Evolutionary conservation across 2,888 invertebrate species (phyloP).

Genomic region (Cosmopolites sordidus): DNA sequence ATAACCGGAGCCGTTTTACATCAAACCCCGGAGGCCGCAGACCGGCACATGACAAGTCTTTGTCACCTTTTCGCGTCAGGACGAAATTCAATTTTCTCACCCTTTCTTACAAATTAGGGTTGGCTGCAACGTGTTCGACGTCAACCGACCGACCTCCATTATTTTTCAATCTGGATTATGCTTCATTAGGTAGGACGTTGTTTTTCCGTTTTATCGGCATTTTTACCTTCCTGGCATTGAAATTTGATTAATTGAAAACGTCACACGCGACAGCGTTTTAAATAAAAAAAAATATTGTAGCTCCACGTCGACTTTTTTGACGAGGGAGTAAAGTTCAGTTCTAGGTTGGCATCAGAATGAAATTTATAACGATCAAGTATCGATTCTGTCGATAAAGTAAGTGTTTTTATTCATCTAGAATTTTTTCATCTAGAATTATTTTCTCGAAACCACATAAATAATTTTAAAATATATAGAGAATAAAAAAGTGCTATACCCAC

Average conservation of each 20-base stretch:
- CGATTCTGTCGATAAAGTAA: background rate
- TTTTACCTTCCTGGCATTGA: constrained; percentile 18
- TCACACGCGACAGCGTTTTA: constrained; percentile 21
- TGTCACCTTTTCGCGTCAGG: constrained; percentile 16
- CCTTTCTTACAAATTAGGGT: constrained; percentile 20
- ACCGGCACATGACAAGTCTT: constrained; percentile 14
- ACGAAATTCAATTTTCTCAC: constrained; percentile 20
- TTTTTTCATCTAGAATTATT: too few species aligned
- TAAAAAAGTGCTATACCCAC: too few species aligned
- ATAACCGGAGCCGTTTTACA: constrained; percentile 1
- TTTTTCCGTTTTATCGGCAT: constrained; percentile 21
- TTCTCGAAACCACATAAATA: too few species aligned
- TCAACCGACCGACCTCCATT: constrained; percentile 15
- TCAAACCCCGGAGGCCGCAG: constrained; percentile 4
- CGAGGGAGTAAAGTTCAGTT: constrained; percentile 4
- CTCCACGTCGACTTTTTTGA: constrained; percentile 11
- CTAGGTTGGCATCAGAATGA: constrained; percentile 4
- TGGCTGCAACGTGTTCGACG: constrained; percentile 13
- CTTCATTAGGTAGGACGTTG: constrained; percentile 23
- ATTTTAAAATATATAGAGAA: too few species aligned
- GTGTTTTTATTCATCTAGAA: too few species aligned
- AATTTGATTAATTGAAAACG: constrained; percentile 24
- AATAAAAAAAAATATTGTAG: constrained; percentile 8
- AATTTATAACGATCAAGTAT: background rate
- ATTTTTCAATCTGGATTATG: constrained; percentile 20